Conservation (phyloP, 2,888 invertebrate species). For the Polydrusus cervinus region DNA sequence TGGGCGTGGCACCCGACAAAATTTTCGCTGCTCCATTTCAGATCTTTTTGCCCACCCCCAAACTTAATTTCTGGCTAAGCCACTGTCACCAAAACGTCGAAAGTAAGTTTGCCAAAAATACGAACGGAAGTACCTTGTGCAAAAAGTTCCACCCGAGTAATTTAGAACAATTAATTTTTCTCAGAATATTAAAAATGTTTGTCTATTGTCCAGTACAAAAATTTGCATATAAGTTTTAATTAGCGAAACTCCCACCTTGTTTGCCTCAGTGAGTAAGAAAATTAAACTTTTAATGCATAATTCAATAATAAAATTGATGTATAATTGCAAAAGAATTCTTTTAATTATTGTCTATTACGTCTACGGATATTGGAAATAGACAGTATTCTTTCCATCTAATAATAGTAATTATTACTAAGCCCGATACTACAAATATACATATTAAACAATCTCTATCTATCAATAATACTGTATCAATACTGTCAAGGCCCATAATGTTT, state of each 20-base stretch:
- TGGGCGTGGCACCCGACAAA: too few relatives aligned
- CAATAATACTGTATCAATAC: too few relatives aligned
- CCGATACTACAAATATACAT: neutral
- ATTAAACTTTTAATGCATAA: neutral
- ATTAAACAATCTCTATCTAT: neutral
- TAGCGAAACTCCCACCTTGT: neutral
- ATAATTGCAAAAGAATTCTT: neutral
- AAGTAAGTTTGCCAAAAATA: neutral
- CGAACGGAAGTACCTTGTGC: neutral
- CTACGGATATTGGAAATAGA: neutral
- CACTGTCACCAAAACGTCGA: neutral
- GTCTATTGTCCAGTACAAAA: neutral
- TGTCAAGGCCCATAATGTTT: too few relatives aligned
- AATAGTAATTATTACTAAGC: neutral
- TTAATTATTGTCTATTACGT: neutral
- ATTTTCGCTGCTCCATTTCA: too few relatives aligned
- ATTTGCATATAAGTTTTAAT: neutral
- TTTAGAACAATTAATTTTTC: neutral
- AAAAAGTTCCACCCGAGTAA: neutral
- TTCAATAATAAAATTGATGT: too few relatives aligned
- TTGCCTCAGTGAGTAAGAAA: constrained; percentile 1
- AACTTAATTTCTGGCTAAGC: too few relatives aligned
- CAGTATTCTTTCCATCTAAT: neutral
- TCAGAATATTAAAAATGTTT: constrained; percentile 7
- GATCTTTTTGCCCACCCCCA: too few relatives aligned